Evolutionary conservation across 2,113 vertebrate species (phyloP), one percentile per base, ranked within the genome.

Genomic region (Rhizomys pruinosus): DNA sequence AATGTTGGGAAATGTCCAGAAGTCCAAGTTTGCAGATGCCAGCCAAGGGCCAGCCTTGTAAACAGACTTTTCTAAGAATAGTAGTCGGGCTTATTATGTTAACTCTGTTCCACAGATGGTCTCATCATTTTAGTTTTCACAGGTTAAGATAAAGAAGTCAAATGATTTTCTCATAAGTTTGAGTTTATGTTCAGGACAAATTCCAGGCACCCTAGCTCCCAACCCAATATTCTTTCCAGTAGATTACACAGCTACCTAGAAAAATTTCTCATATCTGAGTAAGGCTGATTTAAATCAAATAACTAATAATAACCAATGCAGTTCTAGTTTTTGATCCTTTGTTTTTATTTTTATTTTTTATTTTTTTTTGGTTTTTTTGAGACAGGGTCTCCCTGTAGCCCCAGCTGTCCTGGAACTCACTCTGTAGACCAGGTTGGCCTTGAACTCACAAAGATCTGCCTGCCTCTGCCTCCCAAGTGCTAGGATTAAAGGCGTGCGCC

Each of bases 131-230:
- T 22, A 69, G 93, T 91, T 87, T 87, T 79, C 23, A 61, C 34
- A 79, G 59, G 61, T 76, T 78, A 95, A 94, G 90, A 86, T 73
- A 87, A 76, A 94, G 5, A 87, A 82, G 23, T 87, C 39, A 73
- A n/a, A 84, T 90, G 84, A 39, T 71, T 87, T 91, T 84, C 76
- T 64, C 72, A 86, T 32, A 68, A 47, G 7, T 66, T n/a, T 39
- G 61, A 82, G 20, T 82, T 82, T 96, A 44, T 73, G 15, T 27
- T 37, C 37, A 37, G 57, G n/a, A 74, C 47, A 89, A 94, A 87
- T 1, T n/a, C 39, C 7, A 71, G 3, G 57, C 52, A 61, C 73
- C 32, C n/a, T 20, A 55, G 20, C 20, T 82, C 57, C 47, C 7
- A 37, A 44, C 10, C 34, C 59, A 80, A 80, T 89, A 63, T 8